Percentiles rank a stretch among this genome's conserved stretches.
These are phyloP conservation scores for Notospermus geniculatus DNA, from an alignment of 1,140 invertebrate species.

Conservation along the genomic window DNA sequence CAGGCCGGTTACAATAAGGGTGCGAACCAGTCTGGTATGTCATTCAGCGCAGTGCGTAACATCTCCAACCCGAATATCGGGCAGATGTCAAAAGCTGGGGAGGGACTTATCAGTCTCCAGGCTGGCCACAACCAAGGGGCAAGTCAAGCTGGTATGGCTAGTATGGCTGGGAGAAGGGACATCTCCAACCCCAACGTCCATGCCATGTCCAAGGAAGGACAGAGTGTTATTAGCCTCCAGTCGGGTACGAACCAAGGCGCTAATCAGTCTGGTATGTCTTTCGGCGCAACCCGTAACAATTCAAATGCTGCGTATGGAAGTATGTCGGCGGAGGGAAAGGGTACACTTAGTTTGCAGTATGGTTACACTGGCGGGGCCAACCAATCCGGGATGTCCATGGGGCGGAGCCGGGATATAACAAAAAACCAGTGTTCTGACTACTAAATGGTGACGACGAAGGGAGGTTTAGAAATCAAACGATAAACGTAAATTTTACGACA, in stretches of 20 bases:
- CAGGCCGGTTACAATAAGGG: conserved; percentile 24
- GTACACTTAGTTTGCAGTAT: conserved; percentile 84
- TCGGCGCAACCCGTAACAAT: conserved; percentile 91
- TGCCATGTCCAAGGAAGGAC: conserved; percentile 59
- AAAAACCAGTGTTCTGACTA: no score
- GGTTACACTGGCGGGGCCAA: conserved; percentile 78
- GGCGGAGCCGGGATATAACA: no score
- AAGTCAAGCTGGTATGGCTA: conserved; percentile 48
- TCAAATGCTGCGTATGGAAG: conserved; percentile 45
- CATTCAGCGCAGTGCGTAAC: conserved; percentile 89
- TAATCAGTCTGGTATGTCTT: conserved; percentile 89
- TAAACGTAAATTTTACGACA: no score
- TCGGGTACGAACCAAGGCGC: conserved; percentile 90
- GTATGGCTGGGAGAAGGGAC: conserved; percentile 44
- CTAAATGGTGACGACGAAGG: no score
- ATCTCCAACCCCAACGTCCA: conserved; percentile 51
- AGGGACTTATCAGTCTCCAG: conserved; percentile 84
- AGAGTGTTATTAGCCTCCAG: conserved; percentile 86
- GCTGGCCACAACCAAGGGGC: conserved; percentile 86
- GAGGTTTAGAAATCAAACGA: no score
- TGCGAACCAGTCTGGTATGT: conserved; percentile 77
- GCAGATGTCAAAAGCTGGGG: conserved; percentile 57
- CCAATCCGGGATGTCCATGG: conserved; percentile 39
- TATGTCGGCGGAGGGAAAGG: conserved; percentile 62
- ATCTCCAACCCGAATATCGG: conserved; percentile 59